These are phyloP conservation scores for Atethmia centrago DNA, from an alignment of 2,888 invertebrate species.

Conservation along the genomic window DNA sequence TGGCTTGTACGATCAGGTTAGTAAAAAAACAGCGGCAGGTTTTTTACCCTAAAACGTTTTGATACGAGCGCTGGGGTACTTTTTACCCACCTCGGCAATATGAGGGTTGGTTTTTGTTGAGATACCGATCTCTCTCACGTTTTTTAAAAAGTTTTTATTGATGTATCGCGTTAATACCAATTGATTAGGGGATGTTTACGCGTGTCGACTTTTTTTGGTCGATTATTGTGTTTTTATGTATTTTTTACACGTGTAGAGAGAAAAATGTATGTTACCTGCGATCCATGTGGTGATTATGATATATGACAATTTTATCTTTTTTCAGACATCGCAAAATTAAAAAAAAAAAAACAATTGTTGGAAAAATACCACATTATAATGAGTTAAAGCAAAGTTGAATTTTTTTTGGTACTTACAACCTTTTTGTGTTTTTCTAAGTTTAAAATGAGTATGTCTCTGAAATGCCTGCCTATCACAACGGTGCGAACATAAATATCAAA, in stretches of 20 bases:
- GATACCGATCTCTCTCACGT: constrained; percentile 88
- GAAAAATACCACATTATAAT: background rate
- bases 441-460: background rate
- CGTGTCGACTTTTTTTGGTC: constrained; percentile 74
- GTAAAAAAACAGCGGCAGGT: constrained; percentile 81
- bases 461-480: background rate
- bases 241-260: constrained; percentile 6
- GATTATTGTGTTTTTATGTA: constrained; percentile 26
- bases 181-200: constrained; percentile 86
- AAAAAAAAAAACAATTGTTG: background rate
- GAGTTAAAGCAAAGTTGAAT: background rate
- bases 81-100: constrained; percentile 73
- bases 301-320: background rate
- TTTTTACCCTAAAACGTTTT: constrained; percentile 81
- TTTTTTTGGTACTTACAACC: background rate
- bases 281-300: background rate
- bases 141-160: constrained; percentile 83
- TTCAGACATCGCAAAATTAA: background rate
- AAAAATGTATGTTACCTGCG: background rate
- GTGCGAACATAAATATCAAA: constrained; percentile 3
- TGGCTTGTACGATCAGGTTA: constrained; percentile 76
- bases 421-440: background rate
- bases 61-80: constrained; percentile 75
- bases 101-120: constrained; percentile 81
- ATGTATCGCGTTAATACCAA: constrained; percentile 79